Percentiles rank a stretch among this genome's conserved stretches.
phyloP scores from a whole-genome alignment of 1,140 invertebrate genomes.

The Temnothorax curvispinosus region DNA sequence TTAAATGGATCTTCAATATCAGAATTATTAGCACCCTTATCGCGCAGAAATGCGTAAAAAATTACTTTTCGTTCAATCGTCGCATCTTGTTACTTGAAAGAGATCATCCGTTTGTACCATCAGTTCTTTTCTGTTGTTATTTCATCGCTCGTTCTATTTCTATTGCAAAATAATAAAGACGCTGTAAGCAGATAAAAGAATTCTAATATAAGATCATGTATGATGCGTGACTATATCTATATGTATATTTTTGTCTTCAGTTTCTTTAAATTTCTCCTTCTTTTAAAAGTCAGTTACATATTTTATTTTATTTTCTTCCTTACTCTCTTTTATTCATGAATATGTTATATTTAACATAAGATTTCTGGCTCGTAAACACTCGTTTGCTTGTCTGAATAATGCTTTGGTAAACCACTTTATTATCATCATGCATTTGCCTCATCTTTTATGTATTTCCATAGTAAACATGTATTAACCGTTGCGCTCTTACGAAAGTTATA shows the following conservation, averaged over 20 bases:
- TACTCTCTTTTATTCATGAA: neutral
- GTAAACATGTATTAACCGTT: slow-evolving; percentile 10
- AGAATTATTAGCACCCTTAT: neutral
- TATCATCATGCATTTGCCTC: neutral
- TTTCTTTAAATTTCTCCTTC: neutral
- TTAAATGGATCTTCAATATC: neutral
- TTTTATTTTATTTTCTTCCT: neutral
- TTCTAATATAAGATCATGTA: neutral
- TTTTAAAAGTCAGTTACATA: neutral
- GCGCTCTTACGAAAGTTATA: neutral
- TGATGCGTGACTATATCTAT: neutral
- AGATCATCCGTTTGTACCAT: neutral
- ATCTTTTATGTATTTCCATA: slow-evolving; percentile 13
- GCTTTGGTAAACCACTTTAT: slow-evolving; percentile 16
- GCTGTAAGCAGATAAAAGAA: neutral
- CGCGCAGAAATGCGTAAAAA: neutral
- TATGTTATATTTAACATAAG: neutral
- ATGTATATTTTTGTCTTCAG: neutral
- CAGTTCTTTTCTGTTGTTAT: neutral
- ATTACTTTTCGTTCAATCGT: neutral
- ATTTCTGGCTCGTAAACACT: slow-evolving; percentile 12
- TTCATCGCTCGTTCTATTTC: neutral
- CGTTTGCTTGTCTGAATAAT: slow-evolving; percentile 5
- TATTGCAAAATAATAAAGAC: neutral
- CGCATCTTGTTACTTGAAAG: neutral